phyloP scores from a whole-genome alignment of 1,140 invertebrate species.

The Venturia canescens region DNA sequence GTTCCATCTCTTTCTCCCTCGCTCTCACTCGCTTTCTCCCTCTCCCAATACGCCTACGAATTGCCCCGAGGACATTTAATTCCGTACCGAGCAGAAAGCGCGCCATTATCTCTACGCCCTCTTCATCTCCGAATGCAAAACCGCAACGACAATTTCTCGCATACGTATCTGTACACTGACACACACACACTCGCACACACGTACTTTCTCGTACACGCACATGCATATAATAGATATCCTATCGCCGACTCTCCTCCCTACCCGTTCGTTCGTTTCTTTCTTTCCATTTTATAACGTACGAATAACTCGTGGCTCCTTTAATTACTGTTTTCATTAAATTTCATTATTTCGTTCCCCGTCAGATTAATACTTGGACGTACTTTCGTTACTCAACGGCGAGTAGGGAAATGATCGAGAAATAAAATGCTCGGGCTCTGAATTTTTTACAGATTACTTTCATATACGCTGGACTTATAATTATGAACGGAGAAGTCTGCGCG shows the following conservation, averaged over 20 bases:
- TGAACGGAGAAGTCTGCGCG: no score
- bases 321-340: no score
- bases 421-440: no score
- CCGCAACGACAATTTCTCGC: constrained; percentile 17
- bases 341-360: no score
- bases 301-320: no score
- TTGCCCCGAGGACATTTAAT: constrained; percentile 41
- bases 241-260: neutral
- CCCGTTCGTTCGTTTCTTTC: neutral
- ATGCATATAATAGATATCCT: neutral
- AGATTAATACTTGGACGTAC: no score
- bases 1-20: no score
- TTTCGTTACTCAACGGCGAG: no score
- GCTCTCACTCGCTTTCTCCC: neutral
- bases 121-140: constrained; percentile 23
- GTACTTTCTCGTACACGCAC: neutral
- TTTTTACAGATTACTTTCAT: no score
- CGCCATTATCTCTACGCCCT: constrained; percentile 33
- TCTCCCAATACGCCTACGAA: constrained; percentile 7
- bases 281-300: neutral
- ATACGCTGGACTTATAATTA: no score
- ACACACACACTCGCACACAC: constrained; percentile 12
- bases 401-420: no score
- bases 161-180: constrained; percentile 8
- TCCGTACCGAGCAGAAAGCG: constrained; percentile 43